phyloP scores from a whole-genome alignment of 2,888 invertebrate genomes.

The Sphecodes monilicornis region DNA sequence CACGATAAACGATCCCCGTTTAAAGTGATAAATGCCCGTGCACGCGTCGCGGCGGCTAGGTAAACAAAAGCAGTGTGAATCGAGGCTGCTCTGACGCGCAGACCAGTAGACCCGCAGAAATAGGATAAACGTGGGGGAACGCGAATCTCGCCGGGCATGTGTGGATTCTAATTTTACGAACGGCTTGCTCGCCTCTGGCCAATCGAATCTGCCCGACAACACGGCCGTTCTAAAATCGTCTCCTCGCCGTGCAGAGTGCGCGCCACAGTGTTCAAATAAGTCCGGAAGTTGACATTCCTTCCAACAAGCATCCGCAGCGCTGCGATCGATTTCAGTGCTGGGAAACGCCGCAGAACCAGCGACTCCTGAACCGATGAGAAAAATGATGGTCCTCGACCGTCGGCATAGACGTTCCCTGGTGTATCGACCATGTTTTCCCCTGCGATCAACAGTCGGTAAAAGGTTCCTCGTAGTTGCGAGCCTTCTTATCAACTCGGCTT shows the following conservation, averaged over 20 bases:
- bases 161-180: slow-evolving; percentile 73
- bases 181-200: slow-evolving; percentile 66
- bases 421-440: slow-evolving; percentile 21
- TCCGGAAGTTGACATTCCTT: slow-evolving; percentile 40
- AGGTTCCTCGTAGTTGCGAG: not conserved
- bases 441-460: not conserved
- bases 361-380: slow-evolving; percentile 5
- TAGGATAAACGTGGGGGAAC: slow-evolving; percentile 63
- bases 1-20: slow-evolving; percentile 4
- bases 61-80: slow-evolving; percentile 53
- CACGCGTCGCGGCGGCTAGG: not conserved
- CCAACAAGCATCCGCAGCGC: slow-evolving; percentile 51
- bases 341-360: slow-evolving; percentile 41
- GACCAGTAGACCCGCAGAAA: slow-evolving; percentile 31
- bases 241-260: slow-evolving; percentile 39
- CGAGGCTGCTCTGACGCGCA: slow-evolving; percentile 14
- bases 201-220: slow-evolving; percentile 57
- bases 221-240: slow-evolving; percentile 65
- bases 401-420: slow-evolving; percentile 41
- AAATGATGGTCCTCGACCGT: slow-evolving; percentile 18
- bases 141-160: slow-evolving; percentile 63
- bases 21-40: slow-evolving; percentile 12
- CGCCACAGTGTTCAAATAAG: slow-evolving; percentile 61
- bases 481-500: slow-evolving; percentile 31
- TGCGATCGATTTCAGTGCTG: not conserved